Evolutionary conservation across 23 tunicate genomes (phyloP), one percentile per base, ranked within the genome.

Genomic region (Ciona savignyi): DNA sequence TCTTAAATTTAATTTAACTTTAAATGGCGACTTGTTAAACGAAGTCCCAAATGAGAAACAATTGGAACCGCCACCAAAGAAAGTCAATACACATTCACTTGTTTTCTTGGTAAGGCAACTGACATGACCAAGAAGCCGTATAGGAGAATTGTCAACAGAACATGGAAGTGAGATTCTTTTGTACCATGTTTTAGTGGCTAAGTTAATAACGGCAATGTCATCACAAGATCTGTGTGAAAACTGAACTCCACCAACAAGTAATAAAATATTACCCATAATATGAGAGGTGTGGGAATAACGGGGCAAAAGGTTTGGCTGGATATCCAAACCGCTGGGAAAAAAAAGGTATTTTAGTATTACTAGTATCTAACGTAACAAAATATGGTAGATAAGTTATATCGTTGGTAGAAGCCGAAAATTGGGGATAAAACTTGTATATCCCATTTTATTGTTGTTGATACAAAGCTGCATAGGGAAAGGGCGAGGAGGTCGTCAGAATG

Each of bases 31-130:
- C 29, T 25, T 29, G 0, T 68, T 78, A 33, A 90, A 84, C 19
- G 71, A 70, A 1, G 97, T 90, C 30, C 97, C 97, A 64, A 90
- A 90, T 11, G 97, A 90, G 71, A 90, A 90, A 65, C 89, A 90
- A 30, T 90, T 90, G 22, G 83, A 75, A 0, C 97, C 97, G 21
- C 97, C 97, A 19, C 97, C 97, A 3, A 83, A 4, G 22, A 90
- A 35, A 3, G 67, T 4, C 27, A 89, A 11, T 25, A 73, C 70
- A 23, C 21, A 34, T 4, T 63, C 61, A 70, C 29, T 29, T 29
- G 28, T 48, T 30, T 74, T 70, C 6, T 0, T 27, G 11, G 23
- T n/a, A 23, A 75, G 0, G 0, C 31, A 33, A 56, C 97, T 78
- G 15, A 79, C 29, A 28, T 90, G 97, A 63, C 78, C 42, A 61